Conservation (phyloP, 1,140 invertebrate species). For the Heliconius himera region DNA sequence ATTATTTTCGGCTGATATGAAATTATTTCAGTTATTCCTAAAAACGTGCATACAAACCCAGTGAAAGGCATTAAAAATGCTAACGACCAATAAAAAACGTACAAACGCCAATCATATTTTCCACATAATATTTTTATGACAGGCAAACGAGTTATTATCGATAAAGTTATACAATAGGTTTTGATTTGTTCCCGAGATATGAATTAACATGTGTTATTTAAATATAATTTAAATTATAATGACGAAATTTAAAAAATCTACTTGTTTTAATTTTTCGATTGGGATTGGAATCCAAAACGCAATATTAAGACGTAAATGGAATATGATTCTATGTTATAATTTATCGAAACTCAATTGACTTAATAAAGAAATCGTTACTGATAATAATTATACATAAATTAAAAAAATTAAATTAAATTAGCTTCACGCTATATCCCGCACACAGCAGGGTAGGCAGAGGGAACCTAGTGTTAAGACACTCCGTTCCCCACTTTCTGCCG, state of each 20-base stretch:
- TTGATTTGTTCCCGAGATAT: slow-evolving; percentile 19
- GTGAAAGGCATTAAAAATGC: slow-evolving; percentile 2
- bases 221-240: neutral
- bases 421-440: too few species aligned
- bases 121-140: slow-evolving; percentile 28
- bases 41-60: neutral
- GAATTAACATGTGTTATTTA: slow-evolving; percentile 4
- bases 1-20: neutral
- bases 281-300: too few species aligned
- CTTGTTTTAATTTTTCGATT: neutral
- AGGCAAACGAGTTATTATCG: slow-evolving; percentile 19
- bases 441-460: too few species aligned
- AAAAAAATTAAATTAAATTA: too few species aligned
- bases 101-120: slow-evolving; percentile 31
- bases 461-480: too few species aligned
- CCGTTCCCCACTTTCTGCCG: too few species aligned
- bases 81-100: slow-evolving; percentile 6
- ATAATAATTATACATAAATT: too few species aligned
- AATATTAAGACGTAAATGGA: too few species aligned
- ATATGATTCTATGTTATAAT: too few species aligned
- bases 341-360: too few species aligned
- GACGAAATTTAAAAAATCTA: neutral
- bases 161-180: slow-evolving; percentile 31
- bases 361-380: too few species aligned
- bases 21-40: neutral